phyloP scores from a whole-genome alignment of 2,888 invertebrate species.

The Unio delphinus region DNA sequence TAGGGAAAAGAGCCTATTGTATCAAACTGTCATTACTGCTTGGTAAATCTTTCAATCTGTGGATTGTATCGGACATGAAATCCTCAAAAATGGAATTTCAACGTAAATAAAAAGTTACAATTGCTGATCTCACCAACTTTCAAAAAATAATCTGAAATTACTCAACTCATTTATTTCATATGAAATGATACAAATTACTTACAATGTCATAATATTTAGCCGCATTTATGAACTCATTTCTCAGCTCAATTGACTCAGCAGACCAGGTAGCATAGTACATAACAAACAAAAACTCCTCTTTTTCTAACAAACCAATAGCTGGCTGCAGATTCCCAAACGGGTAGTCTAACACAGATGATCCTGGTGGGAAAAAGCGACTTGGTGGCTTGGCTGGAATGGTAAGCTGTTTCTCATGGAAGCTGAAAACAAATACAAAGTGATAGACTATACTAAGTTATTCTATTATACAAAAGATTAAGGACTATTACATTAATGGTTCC shows the following conservation, averaged over 20 bases:
- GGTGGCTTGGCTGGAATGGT: constrained; percentile 71
- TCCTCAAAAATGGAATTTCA: too few species aligned
- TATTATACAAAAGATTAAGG: too few species aligned
- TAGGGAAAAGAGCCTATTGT: too few species aligned
- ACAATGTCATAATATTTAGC: constrained; percentile 81
- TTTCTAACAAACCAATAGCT: constrained; percentile 77
- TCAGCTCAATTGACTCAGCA: constrained; percentile 84
- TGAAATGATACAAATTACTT: constrained; percentile 44
- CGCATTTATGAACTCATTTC: constrained; percentile 83
- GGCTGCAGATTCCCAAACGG: constrained; percentile 82
- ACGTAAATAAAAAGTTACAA: too few species aligned
- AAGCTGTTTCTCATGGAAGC: constrained; percentile 51
- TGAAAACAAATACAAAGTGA: constrained; percentile 23
- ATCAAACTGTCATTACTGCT: too few species aligned
- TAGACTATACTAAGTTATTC: too few species aligned
- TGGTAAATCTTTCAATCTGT: too few species aligned
- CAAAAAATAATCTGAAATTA: too few species aligned
- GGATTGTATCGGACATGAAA: too few species aligned
- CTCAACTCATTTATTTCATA: too few species aligned
- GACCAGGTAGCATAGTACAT: constrained; percentile 98
- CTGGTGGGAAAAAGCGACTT: constrained; percentile 81
- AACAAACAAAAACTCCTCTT: constrained; percentile 85
- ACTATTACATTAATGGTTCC: too few species aligned
- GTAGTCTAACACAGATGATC: constrained; percentile 83
- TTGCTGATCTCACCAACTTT: too few species aligned